These are phyloP conservation scores for Danaus plexippus DNA, from an alignment of 1,140 invertebrate genomes.

Conservation along the genomic window DNA sequence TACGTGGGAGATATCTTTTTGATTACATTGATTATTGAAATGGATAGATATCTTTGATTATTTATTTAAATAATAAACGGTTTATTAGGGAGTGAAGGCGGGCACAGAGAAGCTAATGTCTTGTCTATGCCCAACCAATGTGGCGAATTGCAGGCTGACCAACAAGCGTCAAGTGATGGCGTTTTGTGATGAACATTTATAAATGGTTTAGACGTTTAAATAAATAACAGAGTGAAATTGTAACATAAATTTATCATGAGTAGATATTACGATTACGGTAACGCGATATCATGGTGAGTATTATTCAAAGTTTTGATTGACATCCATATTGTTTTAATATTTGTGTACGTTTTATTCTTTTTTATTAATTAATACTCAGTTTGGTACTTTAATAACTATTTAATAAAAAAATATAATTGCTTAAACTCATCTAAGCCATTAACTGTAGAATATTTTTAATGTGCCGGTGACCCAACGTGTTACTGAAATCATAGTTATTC, in stretches of 20 bases:
- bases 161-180: conserved; percentile 63
- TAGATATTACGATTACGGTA: conserved; percentile 72
- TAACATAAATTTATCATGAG: conserved; percentile 65
- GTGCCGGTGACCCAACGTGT: no score
- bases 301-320: conserved; percentile 30
- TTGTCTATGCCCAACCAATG: conserved; percentile 66
- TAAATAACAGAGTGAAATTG: conserved; percentile 48
- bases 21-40: no score
- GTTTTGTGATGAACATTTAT: conserved; percentile 55
- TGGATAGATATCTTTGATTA: no score
- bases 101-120: conserved; percentile 10
- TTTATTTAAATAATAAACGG: conserved; percentile 9
- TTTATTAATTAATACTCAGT: no score
- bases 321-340: conserved; percentile 60
- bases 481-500: no score
- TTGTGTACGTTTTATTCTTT: conserved; percentile 46
- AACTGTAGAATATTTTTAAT: no score
- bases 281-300: conserved; percentile 71
- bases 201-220: conserved; percentile 48
- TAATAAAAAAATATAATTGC: no score
- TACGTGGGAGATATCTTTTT: no score
- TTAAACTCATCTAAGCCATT: no score
- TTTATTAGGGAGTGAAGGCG: conserved; percentile 2
- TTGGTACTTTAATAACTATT: no score
- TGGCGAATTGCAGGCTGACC: conserved; percentile 43